Conservation (phyloP, 2,888 invertebrate genomes). For the Chouioia cunea region DNA sequence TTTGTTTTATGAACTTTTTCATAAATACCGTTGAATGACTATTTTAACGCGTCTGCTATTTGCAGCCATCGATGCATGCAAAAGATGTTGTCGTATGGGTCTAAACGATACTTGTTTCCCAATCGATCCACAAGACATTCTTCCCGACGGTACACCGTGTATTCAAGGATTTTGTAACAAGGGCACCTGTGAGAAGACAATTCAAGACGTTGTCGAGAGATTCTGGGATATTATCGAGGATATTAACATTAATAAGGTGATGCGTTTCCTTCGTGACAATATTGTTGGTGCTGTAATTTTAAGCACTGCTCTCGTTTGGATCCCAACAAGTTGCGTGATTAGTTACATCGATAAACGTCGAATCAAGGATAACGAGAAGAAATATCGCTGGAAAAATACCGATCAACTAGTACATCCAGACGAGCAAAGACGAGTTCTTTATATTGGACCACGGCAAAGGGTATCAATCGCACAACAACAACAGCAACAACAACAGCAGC, state of each 20-base stretch:
- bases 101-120: conserved; percentile 93
- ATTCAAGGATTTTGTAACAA: conserved; percentile 96
- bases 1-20: neutral
- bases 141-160: conserved; percentile 95
- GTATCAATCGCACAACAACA: conserved; percentile 18
- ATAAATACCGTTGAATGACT: too few species aligned
- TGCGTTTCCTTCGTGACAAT: conserved; percentile 90
- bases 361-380: conserved; percentile 78
- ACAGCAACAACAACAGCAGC: conserved; percentile 38
- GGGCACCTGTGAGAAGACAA: conserved; percentile 95
- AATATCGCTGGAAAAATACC: conserved; percentile 79
- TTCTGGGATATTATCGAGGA: conserved; percentile 99
- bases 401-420: conserved; percentile 81
- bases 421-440: conserved; percentile 79
- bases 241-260: conserved; percentile 92
- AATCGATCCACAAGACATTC: conserved; percentile 87
- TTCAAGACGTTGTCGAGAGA: conserved; percentile 94
- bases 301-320: conserved; percentile 93
- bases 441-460: conserved; percentile 65
- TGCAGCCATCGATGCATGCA: conserved; percentile 90
- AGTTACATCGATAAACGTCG: conserved; percentile 86
- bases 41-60: neutral
- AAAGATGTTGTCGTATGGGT: conserved; percentile 92
- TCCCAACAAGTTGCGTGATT: conserved; percentile 91
- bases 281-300: conserved; percentile 94